Base-by-base conservation (phyloP, 2,113 vertebrate species). In the Oreochromis niloticus region DNA sequence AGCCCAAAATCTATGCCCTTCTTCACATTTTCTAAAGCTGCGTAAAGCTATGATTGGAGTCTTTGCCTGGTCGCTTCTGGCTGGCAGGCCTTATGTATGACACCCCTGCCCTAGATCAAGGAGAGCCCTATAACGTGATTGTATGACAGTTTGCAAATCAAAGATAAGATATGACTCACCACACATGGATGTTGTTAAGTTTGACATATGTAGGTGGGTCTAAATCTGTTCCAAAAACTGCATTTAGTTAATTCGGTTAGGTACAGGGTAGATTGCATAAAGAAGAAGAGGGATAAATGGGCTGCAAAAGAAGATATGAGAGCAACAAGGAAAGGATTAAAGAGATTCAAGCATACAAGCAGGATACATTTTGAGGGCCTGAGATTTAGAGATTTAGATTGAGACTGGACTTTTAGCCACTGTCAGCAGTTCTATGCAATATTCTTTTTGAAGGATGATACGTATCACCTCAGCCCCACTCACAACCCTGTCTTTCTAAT, bases 171-270 rank as follows among this genome's bases (percentile, higher is more conserved):
- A 54, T 27, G 66, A 56, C 52, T 86, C 4, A 1, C 27, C 68
- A 61, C 94, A 92, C 85, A 7, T 94, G 91, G 90, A 86, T 46
- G 50, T 17, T 68, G 24, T 94, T 93, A 89, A 9, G 30, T 78
- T 30, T 84, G 91, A 84, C 79, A 73, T 80, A 57, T 61, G 59
- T 43, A 13, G 30, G 11, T 39, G 54, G 81, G 59, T 81, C 52
- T 34, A 59, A 73, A 81, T 90, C 85, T 87, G 85, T 68, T 85
- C 61, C 19, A 36, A 43, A 30, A 85, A 56, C 27, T 66, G 68
- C 73, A 85, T 83, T 90, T 48, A 79, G 55, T 85, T 86, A 84
- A 94, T 83, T 84, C 0, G 13, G 54, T 93, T 87, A 83, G 16
- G 34, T 19, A 34, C 16, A 63, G 9, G n/a, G 61, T 7, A 73